Base-by-base conservation (phyloP, 2,888 invertebrate genomes). In the Dioctria rufipes region DNA sequence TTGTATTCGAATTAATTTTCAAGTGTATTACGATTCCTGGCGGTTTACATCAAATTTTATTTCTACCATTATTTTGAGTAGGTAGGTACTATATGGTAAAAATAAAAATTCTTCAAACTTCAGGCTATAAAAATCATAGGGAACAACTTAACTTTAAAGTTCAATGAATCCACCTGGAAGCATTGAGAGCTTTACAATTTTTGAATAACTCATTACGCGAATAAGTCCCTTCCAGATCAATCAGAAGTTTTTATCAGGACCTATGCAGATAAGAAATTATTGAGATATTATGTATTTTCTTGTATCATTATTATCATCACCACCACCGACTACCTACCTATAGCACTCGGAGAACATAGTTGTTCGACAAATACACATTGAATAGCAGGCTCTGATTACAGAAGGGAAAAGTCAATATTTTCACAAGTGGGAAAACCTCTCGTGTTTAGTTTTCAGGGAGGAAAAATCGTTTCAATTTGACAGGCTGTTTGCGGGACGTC, bases 321-420 rank as follows among this genome's bases (percentile, higher is more conserved):
- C 58, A 73, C 58, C 60, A 54, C 3, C 54, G 54, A 54, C 73
- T 73, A 58, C 73, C 60, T 73, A 60, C 58, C 25, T 13, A n/a
- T 46, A 6, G 54, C 71, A 39, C 58, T 5, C 49, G 49, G 66
- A 73, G 58, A 73, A 42, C 73, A 73, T 58, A 73, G 60, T 73
- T 58, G 58, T 73, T 73, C 51, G 73, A 42, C 73, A 73, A 13
- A 73, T 42, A 60, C 58, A 40, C 73, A 11, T 40, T 54, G 73
- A 73, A 73, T 73, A 42, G 73, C 5, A 25, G 42, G 43, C 73
- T 73, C 73, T 73, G 73, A 73, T 73, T 73, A 73, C 73, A 73
- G 73, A 54, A 58, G 71, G 73, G 73, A 60, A 73, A 73, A 73
- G 73, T 73, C 73, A 73, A 73, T 73, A 73, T 73, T 73, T 73